Evolutionary conservation across 2,797 vertebrate species (phyloP), one percentile per base, ranked within the genome.

Genomic region (Balearica regulorum): DNA sequence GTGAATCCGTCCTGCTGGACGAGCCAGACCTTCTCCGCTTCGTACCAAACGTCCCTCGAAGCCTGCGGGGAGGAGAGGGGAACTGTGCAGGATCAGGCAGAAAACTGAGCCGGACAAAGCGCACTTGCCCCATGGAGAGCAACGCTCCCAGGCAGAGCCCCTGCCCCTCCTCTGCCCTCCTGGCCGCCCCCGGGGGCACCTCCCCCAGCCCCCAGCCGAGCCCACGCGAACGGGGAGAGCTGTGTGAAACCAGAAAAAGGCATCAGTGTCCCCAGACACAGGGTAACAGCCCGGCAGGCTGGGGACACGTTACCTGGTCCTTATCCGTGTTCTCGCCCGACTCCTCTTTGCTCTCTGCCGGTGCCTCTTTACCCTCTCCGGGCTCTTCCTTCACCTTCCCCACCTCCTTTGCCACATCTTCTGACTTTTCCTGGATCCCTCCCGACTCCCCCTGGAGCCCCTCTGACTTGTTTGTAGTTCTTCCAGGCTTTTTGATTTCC

Each of bases 11-110:
- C 98, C 94, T 98, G 99, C 96, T 98, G 98, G 37, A 98, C 48
- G 11, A 98, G 99, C 99, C 99, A 99, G 65, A 99, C 99, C 14
- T 98, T 98, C 75, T 98, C 99, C 0, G 98, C 98, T 89, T 99
- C 99, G 0, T 99, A 99, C 99, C 99, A 99, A 28, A 98, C 98
- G 4, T 99, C 99, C 71, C 94, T 98, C 1, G 97, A 95, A 80
- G 84, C 96, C 98, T 98, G 95, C 0, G 1, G 70, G 68, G 49
- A 60, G 93, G 29, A 33, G 13, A 77, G 33, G 11, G 26, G 17
- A 39, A 44, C 1, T 0, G 10, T 11, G n/a, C 16, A 17, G 33
- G 33, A 68, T 13, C 3, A 2, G 2, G 54, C 0, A 3, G 65
- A 43, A 48, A 84, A 29, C 31, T 1, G 41, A 35, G 53, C 39